Conservation (phyloP, 2,888 invertebrate genomes). For the Chaetogeoica ovagalla region DNA sequence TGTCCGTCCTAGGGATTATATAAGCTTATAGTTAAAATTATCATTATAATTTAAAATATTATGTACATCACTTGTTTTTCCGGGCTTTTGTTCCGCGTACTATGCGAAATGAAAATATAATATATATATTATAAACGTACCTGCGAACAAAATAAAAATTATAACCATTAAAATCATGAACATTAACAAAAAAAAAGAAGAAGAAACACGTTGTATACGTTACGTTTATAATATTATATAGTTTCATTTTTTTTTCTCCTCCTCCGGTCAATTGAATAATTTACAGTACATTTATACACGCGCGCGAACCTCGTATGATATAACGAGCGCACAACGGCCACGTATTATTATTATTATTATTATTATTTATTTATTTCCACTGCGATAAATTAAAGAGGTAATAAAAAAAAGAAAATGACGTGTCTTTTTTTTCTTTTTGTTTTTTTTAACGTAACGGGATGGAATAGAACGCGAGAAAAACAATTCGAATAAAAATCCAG, state of each 20-base stretch:
- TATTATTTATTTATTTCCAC: not conserved
- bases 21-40: not conserved
- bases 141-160: slow-evolving; percentile 19
- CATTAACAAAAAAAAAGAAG: slow-evolving; percentile 10
- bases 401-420: slow-evolving; percentile 43
- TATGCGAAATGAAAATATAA: not conserved
- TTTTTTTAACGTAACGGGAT: slow-evolving; percentile 14
- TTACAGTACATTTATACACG: slow-evolving; percentile 12
- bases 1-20: too few species aligned
- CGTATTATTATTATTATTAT: slow-evolving; percentile 16
- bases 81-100: slow-evolving; percentile 10
- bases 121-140: slow-evolving; percentile 6
- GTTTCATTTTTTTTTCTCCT: slow-evolving; percentile 21
- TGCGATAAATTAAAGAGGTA: slow-evolving; percentile 38
- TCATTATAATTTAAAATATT: slow-evolving; percentile 3
- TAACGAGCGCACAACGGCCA: not conserved
- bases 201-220: not conserved
- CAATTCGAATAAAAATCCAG: too few species aligned
- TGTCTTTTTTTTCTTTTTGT: too few species aligned
- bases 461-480: not conserved
- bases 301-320: not conserved
- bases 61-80: slow-evolving; percentile 28
- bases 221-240: not conserved
- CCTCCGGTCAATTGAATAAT: slow-evolving; percentile 48
- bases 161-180: slow-evolving; percentile 17